Evolutionary conservation across 23 tunicate genomes (phyloP).

Genomic region (Ascidia mentula): DNA sequence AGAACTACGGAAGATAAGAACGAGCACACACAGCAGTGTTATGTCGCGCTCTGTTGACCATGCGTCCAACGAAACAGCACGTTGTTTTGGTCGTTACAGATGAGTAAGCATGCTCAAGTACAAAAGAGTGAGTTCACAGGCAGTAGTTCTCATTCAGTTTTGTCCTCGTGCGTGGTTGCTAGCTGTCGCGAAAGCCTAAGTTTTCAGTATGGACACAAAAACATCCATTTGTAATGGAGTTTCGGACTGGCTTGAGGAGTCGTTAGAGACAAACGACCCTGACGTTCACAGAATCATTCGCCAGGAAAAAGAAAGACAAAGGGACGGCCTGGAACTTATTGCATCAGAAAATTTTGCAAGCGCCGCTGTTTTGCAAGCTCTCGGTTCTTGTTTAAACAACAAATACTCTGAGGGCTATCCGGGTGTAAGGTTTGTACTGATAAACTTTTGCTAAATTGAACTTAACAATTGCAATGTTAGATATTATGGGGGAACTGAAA

Average conservation of each 20-base stretch:
- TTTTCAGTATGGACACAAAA: not conserved
- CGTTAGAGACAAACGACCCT: slow-evolving; percentile 79
- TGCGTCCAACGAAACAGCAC: not conserved
- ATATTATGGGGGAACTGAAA: slow-evolving; percentile 97
- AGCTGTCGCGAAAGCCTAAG: not conserved
- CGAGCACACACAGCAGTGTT: too few species aligned
- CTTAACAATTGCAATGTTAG: slow-evolving; percentile 27
- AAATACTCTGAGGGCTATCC: slow-evolving; percentile 99
- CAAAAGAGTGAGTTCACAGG: too few species aligned
- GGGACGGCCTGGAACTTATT: slow-evolving; percentile 92
- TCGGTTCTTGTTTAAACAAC: slow-evolving; percentile 93
- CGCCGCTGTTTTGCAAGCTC: slow-evolving; percentile 86
- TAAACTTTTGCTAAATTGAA: not conserved
- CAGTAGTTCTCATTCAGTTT: not conserved
- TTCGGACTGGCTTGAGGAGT: slow-evolving; percentile 63
- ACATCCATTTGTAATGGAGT: not conserved
- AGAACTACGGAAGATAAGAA: too few species aligned
- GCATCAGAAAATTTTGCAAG: slow-evolving; percentile 99
- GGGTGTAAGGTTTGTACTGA: slow-evolving; percentile 58
- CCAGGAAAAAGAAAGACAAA: slow-evolving; percentile 93
- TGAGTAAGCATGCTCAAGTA: not conserved
- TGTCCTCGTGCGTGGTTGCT: not conserved
- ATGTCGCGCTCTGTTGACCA: not conserved
- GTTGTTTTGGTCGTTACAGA: slow-evolving; percentile 7
- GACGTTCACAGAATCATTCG: slow-evolving; percentile 78